Evolutionary conservation across 53 echinoderm and acorn worm genomes (phyloP).

Genomic region (Arbacia lixula): DNA sequence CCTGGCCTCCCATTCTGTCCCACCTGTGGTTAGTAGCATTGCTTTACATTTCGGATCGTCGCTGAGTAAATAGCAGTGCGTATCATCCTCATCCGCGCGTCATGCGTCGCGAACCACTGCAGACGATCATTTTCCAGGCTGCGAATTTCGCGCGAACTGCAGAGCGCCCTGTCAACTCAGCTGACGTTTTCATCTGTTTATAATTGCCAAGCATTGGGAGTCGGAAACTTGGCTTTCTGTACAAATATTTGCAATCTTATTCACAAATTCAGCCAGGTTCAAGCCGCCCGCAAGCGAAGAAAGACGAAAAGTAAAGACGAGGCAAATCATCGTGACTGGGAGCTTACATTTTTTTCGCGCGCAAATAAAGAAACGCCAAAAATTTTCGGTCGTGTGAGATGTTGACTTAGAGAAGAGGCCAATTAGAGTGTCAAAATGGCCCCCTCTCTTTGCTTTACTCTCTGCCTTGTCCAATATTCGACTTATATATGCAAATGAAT

Average conservation of each 20-base stretch:
- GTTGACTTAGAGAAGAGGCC: conserved; percentile 39
- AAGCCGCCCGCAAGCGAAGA: conserved; percentile 2
- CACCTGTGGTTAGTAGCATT: conserved; percentile 33
- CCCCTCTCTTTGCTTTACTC: conserved; percentile 25
- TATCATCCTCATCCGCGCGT: conserved; percentile 7
- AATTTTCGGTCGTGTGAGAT: conserved; percentile 30
- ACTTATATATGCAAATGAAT: conserved; percentile 51
- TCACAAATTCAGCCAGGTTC: conserved; percentile 51
- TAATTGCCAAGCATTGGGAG: conserved; percentile 53
- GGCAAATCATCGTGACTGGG: conserved; percentile 31
- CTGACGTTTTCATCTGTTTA: conserved; percentile 53
- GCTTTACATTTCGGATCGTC: conserved; percentile 18
- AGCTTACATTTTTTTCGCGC: conserved; percentile 47
- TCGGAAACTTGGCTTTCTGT: conserved; percentile 56
- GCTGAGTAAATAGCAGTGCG: conserved; percentile 6
- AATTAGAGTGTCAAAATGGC: conserved; percentile 52
- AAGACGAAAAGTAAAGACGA: not conserved
- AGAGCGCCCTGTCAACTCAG: conserved; percentile 32
- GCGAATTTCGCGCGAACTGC: conserved; percentile 37
- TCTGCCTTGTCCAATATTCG: conserved; percentile 23
- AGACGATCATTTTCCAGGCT: conserved; percentile 30
- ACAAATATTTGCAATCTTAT: conserved; percentile 52
- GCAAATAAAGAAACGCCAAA: conserved; percentile 41
- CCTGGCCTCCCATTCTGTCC: not conserved
- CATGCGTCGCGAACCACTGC: not conserved